Base-by-base conservation (phyloP, 2,797 vertebrate genomes). In the Octomys mimax region DNA sequence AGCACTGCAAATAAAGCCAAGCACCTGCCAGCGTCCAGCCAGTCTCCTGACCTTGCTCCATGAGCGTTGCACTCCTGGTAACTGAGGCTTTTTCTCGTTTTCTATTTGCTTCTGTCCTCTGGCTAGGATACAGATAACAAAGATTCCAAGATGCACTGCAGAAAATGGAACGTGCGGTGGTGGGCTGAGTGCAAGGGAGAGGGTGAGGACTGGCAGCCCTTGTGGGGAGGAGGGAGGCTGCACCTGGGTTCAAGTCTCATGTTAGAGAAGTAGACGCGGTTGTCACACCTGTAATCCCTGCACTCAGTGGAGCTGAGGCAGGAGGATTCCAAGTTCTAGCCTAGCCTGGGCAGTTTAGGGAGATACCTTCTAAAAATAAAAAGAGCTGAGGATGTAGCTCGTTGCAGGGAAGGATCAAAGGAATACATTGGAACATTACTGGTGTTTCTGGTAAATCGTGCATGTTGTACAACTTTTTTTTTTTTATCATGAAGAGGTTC, bases 1-100 rank as follows among this genome's bases (percentile, higher is more conserved):
- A 24, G 42, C 78, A 68, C 62, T 7, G 6, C 16, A 46, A 97
- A 97, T 97, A 97, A 97, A 98, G 90, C 31, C 19, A 52, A 36
- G 39, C n/a, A 39, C 12, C 46, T 90, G 70, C 39, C 39, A 0
- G 5, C 6, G 39, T 28, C 5, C 6, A 5, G n/a, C 46, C 61
- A 22, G 14, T 46, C 33, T 28, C n/a, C 26, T 59, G 62, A 26
- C 39, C 42, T 12, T 77, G 73, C 26, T 77, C 26, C 39, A 0
- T 77, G 1, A 13, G 42, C 42, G 3, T 42, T 18, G 39, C 13
- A 8, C 24, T 42, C 14, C 77, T 57, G 22, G 7, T 14, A 22
- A 54, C 52, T 33, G 1, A 18, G 5, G 36, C n/a, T 21, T 49
- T 36, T 31, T 28, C 13, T 2, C 8, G 0, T 1, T 5, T 6